A percentile compares a stretch with the other conserved stretches of the same genome.
phyloP scores from a whole-genome alignment of 1,140 invertebrate species.

The roundworm (Caenorhabditis elegans) region WBcel235 BX284604.4:8855501-8856000 shows the following conservation, averaged over 20 bases:
- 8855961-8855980: background rate
- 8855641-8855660: background rate
- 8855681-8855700: background rate
- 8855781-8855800: background rate
- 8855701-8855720: background rate
- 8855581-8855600: slow-evolving; percentile 23
- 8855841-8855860: background rate
- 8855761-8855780: background rate
- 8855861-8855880: slow-evolving; percentile 13
- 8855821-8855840: background rate
- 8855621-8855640: slow-evolving; percentile 24
- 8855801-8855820: background rate
- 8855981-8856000: background rate
- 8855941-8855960: background rate
- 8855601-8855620: background rate
- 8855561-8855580: background rate
- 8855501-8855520: background rate
- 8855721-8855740: background rate
- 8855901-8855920: background rate
- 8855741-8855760: background rate
- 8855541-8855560: background rate
- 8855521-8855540: background rate
- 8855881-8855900: background rate
- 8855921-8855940: background rate
- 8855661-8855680: background rate